phyloP scores from a whole-genome alignment of 2,888 invertebrate genomes.

The Chymomyza procnemis region DNA sequence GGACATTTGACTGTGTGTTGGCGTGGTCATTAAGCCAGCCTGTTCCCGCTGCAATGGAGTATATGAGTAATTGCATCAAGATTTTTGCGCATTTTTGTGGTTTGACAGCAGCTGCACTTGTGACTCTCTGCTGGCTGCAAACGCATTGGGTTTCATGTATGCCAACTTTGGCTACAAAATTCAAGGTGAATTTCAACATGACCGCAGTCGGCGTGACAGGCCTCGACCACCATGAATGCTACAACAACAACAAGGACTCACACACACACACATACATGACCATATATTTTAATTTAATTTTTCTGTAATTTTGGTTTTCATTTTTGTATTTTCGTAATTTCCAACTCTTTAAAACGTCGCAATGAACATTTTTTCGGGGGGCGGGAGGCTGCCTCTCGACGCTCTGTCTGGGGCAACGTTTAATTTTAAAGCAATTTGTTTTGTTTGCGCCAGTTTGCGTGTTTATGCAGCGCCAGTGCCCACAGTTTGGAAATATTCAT shows the following conservation, averaged over 20 bases:
- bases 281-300: conserved; percentile 67
- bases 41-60: conserved; percentile 15
- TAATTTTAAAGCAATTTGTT: conserved; percentile 49
- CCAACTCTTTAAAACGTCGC: conserved; percentile 52
- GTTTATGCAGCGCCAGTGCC: conserved; percentile 21
- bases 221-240: conserved; percentile 63
- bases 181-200: conserved; percentile 69
- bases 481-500: conserved; percentile 29
- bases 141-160: background rate
- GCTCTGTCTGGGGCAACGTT: conserved; percentile 36
- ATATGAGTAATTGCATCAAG: conserved; percentile 74
- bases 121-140: conserved; percentile 13
- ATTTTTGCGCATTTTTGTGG: conserved; percentile 45
- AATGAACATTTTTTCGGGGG: conserved; percentile 24
- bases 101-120: conserved; percentile 13
- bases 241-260: conserved; percentile 13
- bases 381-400: conserved; percentile 2
- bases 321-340: conserved; percentile 34
- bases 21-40: background rate
- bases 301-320: background rate
- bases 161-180: conserved; percentile 39
- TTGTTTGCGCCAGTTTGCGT: conserved; percentile 26
- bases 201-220: conserved; percentile 65
- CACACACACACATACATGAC: conserved; percentile 11
- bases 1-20: conserved; percentile 34